Percentiles rank a stretch among this genome's conserved stretches.
Evolutionary conservation across 2,113 vertebrate species (phyloP).

Genomic region (Lophochroa leadbeateri): DNA sequence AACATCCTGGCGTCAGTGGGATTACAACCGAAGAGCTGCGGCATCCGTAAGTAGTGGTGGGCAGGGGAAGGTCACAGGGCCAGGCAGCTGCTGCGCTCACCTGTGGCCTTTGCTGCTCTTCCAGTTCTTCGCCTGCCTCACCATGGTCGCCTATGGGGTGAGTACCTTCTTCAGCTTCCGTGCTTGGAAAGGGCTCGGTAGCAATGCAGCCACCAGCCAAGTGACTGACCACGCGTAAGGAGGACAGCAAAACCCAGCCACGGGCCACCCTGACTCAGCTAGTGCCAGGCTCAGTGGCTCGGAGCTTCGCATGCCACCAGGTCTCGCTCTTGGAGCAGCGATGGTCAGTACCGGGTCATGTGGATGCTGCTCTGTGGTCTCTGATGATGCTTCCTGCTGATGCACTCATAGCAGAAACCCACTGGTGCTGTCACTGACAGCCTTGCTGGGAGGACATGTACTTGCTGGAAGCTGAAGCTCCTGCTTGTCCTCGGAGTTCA

Average conservation of each 20-base stretch:
- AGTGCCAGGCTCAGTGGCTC: fast-evolving
- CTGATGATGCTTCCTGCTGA: background rate
- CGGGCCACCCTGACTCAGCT: background rate
- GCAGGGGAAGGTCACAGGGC: fast-evolving
- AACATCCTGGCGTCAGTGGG: constrained; percentile 1
- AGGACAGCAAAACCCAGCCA: background rate
- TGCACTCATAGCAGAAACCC: background rate
- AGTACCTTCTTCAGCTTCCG: constrained; percentile 86
- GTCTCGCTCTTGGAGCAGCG: background rate
- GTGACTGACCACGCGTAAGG: constrained; percentile 74
- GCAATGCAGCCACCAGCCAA: constrained; percentile 83
- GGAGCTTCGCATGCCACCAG: background rate
- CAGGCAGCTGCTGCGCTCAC: fast-evolving
- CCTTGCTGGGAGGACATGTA: fast-evolving
- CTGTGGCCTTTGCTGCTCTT: background rate
- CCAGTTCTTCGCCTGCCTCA: constrained; percentile 87
- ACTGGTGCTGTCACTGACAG: fast-evolving
- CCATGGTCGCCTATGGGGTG: constrained; percentile 78
- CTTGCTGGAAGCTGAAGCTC: background rate
- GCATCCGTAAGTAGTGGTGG: constrained; percentile 78
- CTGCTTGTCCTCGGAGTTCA: background rate
- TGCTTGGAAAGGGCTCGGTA: constrained; percentile 82
- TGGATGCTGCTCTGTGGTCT: background rate
- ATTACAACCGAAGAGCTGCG: constrained; percentile 76
- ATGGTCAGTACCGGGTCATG: fast-evolving